These are phyloP conservation scores for Xenopus petersii DNA, from an alignment of 2,797 vertebrate genomes.

Conservation along the genomic window DNA sequence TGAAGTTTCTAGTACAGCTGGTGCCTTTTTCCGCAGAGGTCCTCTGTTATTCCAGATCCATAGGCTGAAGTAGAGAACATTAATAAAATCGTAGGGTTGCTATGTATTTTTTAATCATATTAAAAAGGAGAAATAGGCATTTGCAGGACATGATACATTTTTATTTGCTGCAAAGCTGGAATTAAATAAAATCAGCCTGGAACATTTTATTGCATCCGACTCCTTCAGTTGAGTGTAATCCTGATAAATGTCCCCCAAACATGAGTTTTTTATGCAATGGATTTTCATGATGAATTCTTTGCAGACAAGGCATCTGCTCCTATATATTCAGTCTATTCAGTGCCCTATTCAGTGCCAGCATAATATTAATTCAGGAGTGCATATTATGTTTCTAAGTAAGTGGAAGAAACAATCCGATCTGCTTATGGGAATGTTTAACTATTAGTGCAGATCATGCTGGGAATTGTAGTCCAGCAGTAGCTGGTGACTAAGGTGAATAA, in stretches of 20 bases:
- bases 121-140: conserved; percentile 5
- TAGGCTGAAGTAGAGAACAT: conserved; percentile 3
- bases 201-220: background rate
- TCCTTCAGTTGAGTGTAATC: background rate
- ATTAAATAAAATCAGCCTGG: conserved; percentile 5
- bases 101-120: conserved; percentile 8
- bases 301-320: too few species aligned
- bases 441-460: too few species aligned
- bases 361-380: too few species aligned
- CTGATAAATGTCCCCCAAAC: background rate
- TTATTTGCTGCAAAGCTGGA: background rate
- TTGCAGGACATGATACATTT: conserved; percentile 4
- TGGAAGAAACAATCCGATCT: too few species aligned
- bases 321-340: too few species aligned
- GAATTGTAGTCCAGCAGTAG: too few species aligned
- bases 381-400: too few species aligned
- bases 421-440: too few species aligned
- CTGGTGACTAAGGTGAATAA: too few species aligned
- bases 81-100: conserved; percentile 2
- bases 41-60: background rate
- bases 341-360: too few species aligned
- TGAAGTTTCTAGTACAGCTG: background rate
- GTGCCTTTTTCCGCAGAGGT: background rate
- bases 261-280: too few species aligned
- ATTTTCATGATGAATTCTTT: too few species aligned